Conservation (phyloP, 2,888 invertebrate genomes). For the Caenorhabditis becei region DNA sequence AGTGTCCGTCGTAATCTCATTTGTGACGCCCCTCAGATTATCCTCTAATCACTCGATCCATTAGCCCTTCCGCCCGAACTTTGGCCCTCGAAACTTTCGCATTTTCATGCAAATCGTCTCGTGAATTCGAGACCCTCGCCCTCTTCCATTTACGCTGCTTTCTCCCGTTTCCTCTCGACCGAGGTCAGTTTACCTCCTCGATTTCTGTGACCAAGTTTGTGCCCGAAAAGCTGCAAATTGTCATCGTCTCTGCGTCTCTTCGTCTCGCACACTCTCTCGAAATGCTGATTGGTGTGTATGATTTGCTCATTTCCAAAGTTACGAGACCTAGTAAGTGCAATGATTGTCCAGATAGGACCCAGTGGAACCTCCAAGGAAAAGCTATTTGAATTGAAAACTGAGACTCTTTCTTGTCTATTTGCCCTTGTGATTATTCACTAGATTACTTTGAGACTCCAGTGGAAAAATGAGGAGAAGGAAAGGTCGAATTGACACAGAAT, state of each 20-base stretch:
- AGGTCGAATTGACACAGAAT: too few relatives aligned
- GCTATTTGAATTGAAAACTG: neutral
- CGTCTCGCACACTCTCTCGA: conserved; percentile 7
- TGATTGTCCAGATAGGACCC: too few relatives aligned
- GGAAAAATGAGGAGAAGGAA: too few relatives aligned
- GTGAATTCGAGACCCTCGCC: conserved; percentile 11
- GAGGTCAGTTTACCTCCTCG: conserved; percentile 28
- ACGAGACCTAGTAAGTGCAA: too few relatives aligned
- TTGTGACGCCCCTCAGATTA: neutral
- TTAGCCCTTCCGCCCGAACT: conserved; percentile 8
- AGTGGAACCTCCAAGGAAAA: too few relatives aligned
- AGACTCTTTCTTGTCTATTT: neutral
- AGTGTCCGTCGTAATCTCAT: too few relatives aligned
- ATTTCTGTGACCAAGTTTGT: conserved; percentile 9
- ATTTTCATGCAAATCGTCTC: conserved; percentile 32
- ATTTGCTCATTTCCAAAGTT: too few relatives aligned
- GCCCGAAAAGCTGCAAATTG: neutral
- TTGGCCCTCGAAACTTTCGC: conserved; percentile 6
- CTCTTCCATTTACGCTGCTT: neutral
- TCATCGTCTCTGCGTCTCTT: conserved; percentile 11
- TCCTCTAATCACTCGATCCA: neutral
- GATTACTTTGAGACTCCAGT: neutral
- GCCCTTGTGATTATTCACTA: conserved; percentile 1
- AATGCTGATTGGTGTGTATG: neutral
- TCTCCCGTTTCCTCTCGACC: neutral